Percentiles rank a stretch among this genome's conserved stretches.
Conservation (phyloP, 2,113 vertebrate genomes). For the Apaloderma vittatum region DNA sequence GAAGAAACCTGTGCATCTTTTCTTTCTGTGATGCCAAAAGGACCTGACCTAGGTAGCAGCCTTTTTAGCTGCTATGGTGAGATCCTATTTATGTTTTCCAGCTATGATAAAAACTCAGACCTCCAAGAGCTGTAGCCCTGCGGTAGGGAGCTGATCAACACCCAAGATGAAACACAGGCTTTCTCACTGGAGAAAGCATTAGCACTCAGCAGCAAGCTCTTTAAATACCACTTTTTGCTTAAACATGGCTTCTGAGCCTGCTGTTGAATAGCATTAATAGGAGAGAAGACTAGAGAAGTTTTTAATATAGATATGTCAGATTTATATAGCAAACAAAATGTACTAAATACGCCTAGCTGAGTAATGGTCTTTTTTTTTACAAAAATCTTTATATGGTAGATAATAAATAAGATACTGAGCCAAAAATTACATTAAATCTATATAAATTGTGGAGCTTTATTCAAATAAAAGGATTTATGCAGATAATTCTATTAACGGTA, state of each 20-base stretch:
- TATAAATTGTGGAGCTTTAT: background rate
- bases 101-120: background rate
- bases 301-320: background rate
- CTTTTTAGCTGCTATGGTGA: background rate
- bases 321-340: background rate
- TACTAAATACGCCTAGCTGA: background rate
- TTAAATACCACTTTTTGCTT: background rate
- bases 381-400: background rate
- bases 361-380: rapidly evolving
- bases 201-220: background rate
- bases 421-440: background rate
- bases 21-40: background rate
- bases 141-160: background rate
- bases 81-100: background rate
- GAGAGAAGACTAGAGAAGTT: background rate
- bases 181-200: background rate
- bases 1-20: constrained; percentile 3
- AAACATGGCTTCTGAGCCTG: background rate
- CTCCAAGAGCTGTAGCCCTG: background rate
- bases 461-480: constrained; percentile 4
- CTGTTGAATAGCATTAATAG: background rate
- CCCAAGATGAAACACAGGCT: background rate
- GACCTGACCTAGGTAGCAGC: background rate
- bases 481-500: background rate
- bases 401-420: background rate